Evolutionary conservation across 2,113 vertebrate genomes (phyloP).

Genomic region (Willisornis vidua): DNA sequence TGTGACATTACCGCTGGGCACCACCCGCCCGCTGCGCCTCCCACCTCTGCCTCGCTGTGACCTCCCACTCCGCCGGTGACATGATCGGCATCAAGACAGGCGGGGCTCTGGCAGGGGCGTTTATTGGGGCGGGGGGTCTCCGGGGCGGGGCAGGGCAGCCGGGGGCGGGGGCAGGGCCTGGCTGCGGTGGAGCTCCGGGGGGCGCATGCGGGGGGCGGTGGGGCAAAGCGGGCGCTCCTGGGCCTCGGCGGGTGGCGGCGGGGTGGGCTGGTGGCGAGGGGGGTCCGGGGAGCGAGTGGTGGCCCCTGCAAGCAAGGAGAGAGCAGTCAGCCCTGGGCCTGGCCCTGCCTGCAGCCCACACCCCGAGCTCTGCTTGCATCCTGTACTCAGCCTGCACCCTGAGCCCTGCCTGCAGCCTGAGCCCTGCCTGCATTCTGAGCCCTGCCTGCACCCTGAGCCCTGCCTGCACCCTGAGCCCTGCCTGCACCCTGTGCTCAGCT

Average conservation of each 20-base stretch:
- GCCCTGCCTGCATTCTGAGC: too few species aligned
- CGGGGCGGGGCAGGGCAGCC: neutral
- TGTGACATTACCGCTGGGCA: neutral
- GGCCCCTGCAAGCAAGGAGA: conserved; percentile 10
- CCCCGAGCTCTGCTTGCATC: neutral
- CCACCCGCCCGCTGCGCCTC: neutral
- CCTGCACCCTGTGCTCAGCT: too few species aligned
- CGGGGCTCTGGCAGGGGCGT: neutral
- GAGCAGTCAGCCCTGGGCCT: neutral
- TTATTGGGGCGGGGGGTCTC: neutral
- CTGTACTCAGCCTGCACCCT: neutral
- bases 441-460: too few species aligned
- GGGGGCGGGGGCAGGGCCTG: neutral
- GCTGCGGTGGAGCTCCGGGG: neutral
- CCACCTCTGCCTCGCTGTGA: neutral
- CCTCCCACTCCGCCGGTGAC: neutral
- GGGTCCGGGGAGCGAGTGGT: neutral
- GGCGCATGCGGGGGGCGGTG: neutral
- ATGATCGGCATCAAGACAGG: neutral
- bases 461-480: too few species aligned
- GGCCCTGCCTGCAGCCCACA: neutral
- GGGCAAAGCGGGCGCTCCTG: neutral
- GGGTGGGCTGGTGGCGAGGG: neutral
- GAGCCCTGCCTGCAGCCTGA: too few species aligned
- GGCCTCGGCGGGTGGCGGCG: neutral